These are phyloP conservation scores for Serilophus lunatus DNA, from an alignment of 2,113 vertebrate genomes.

Conservation along the genomic window DNA sequence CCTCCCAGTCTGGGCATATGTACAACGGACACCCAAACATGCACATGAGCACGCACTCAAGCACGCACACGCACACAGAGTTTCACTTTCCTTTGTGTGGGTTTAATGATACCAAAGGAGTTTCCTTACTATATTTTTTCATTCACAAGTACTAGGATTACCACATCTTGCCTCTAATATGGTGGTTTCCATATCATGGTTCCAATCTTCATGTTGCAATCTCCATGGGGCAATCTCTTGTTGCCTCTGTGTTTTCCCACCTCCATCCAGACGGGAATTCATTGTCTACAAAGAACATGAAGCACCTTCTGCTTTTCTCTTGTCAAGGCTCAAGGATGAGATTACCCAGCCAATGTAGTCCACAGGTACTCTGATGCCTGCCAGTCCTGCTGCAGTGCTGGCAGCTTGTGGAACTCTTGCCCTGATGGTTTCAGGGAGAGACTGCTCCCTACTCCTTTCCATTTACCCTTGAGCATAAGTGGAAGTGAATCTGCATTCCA, in stretches of 20 bases:
- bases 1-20: not conserved
- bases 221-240: no score
- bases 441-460: not conserved
- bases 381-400: not conserved
- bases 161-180: not conserved
- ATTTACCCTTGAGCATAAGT: not conserved
- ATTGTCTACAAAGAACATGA: not conserved
- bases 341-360: no score
- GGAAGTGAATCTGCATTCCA: not conserved
- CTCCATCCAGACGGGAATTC: not conserved
- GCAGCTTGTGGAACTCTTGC: not conserved
- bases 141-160: not conserved
- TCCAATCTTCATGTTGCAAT: not conserved
- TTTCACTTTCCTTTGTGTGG: not conserved
- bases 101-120: not conserved
- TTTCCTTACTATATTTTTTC: not conserved
- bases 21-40: not conserved
- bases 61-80: not conserved
- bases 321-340: rapidly evolving
- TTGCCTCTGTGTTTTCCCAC: no score
- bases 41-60: not conserved
- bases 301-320: not conserved
- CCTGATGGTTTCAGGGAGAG: not conserved
- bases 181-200: rapidly evolving
- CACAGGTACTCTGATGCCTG: rapidly evolving